Percentiles rank a stretch among this genome's conserved stretches.
Evolutionary conservation across 2,113 vertebrate genomes (phyloP).

Genomic region (Clarias batrachus): DNA sequence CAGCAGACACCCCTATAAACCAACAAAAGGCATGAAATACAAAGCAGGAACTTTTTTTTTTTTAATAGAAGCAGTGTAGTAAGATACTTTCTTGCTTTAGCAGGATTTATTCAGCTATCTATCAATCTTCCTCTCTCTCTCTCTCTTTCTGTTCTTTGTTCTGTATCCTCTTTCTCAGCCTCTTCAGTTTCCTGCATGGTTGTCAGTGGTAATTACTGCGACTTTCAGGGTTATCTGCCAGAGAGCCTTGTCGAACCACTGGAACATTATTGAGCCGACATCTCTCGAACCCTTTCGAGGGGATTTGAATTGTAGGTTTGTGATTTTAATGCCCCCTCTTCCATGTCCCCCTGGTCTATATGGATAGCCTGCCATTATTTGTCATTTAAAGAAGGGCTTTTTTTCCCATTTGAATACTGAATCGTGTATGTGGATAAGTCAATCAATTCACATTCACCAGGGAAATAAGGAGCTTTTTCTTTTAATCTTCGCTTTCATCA

Average conservation of each 20-base stretch:
- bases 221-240: slow-evolving; percentile 42
- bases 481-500: not conserved
- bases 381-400: not conserved
- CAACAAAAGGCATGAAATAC: not conserved
- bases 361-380: slow-evolving; percentile 21
- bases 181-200: slow-evolving; percentile 37
- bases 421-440: slow-evolving; percentile 14
- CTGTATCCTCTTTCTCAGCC: slow-evolving; percentile 15
- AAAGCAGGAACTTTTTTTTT: not conserved
- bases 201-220: slow-evolving; percentile 50
- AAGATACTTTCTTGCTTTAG: slow-evolving; percentile 3
- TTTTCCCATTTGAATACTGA: slow-evolving; percentile 12
- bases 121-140: not conserved
- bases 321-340: slow-evolving; percentile 20
- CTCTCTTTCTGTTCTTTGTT: not conserved
- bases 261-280: slow-evolving; percentile 50
- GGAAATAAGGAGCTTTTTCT: slow-evolving; percentile 5
- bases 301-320: slow-evolving; percentile 33
- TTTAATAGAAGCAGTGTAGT: not conserved
- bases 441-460: not conserved
- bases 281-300: slow-evolving; percentile 42
- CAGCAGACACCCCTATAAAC: not conserved
- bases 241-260: slow-evolving; percentile 37
- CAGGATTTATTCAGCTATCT: not conserved
- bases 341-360: not conserved